phyloP scores from a whole-genome alignment of 2,888 invertebrate genomes.

The Ephialtes manifestator region DNA sequence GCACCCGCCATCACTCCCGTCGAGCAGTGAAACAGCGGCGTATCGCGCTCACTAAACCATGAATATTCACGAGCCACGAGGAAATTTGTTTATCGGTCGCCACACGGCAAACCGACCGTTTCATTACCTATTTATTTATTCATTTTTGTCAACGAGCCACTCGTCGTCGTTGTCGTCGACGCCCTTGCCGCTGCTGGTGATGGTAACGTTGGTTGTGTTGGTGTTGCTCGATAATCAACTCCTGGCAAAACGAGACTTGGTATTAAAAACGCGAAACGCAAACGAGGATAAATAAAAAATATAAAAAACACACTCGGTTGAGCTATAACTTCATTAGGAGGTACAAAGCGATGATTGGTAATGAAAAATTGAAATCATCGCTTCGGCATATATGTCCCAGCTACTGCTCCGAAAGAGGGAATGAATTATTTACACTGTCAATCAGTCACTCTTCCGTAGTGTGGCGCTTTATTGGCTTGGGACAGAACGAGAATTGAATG shows the following conservation, averaged over 20 bases:
- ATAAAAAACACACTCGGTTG: conserved; percentile 32
- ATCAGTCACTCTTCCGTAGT: not conserved
- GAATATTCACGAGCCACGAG: conserved; percentile 66
- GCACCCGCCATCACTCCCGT: conserved; percentile 25
- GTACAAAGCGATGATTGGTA: conserved; percentile 29
- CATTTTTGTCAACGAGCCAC: conserved; percentile 70
- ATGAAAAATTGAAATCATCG: conserved; percentile 51
- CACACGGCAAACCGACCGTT: conserved; percentile 66
- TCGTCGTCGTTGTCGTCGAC: conserved; percentile 30
- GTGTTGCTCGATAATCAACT: conserved; percentile 58
- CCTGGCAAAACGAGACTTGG: conserved; percentile 38
- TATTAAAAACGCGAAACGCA: conserved; percentile 45
- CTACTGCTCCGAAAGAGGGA: not conserved
- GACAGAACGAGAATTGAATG: not conserved
- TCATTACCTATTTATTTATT: conserved; percentile 70
- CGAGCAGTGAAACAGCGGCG: conserved; percentile 18
- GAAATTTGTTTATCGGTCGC: conserved; percentile 70
- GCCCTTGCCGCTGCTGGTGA: not conserved
- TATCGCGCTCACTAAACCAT: conserved; percentile 60
- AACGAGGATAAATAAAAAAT: conserved; percentile 38
- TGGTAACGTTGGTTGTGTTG: not conserved
- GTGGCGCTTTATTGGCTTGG: not conserved
- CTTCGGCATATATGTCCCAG: not conserved
- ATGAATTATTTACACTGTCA: conserved; percentile 35
- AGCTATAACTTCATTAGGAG: conserved; percentile 11